phyloP scores from a whole-genome alignment of 2,797 vertebrate species.

The Mus minutoides region DNA sequence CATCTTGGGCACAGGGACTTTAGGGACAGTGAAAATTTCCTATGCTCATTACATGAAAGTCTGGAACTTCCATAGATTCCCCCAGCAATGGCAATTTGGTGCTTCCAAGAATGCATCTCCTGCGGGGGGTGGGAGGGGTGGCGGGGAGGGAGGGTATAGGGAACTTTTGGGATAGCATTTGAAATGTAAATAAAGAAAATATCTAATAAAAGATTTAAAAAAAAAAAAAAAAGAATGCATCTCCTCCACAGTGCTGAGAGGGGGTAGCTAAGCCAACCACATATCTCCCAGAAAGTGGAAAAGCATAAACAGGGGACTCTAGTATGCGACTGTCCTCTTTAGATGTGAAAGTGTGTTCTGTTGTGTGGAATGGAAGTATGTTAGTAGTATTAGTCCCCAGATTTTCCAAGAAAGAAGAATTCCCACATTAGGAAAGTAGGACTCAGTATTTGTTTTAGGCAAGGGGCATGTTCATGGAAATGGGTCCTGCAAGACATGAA shows the following conservation, averaged over 20 bases:
- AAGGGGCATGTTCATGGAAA: not conserved
- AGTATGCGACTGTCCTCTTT: not conserved
- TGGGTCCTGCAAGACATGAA: not conserved
- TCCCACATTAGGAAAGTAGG: rapidly evolving
- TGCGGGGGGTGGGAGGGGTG: too few relatives aligned
- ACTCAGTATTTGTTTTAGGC: not conserved
- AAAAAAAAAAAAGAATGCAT: too few relatives aligned
- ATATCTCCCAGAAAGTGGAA: not conserved
- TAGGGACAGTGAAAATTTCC: not conserved
- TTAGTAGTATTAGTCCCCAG: not conserved
- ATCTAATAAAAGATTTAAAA: too few relatives aligned
- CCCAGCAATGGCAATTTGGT: too few relatives aligned
- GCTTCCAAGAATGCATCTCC: not conserved
- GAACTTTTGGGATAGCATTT: too few relatives aligned
- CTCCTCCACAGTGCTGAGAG: not conserved
- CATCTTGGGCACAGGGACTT: not conserved
- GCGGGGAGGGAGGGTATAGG: too few relatives aligned
- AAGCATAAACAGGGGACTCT: not conserved
- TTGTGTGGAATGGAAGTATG: not conserved
- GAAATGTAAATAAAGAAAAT: too few relatives aligned
- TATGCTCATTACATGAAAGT: not conserved
- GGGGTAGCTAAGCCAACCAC: not conserved
- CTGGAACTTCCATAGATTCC: not conserved
- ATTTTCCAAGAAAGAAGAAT: not conserved
- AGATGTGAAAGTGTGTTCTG: not conserved